These are phyloP conservation scores for Pseudomugil tenellus DNA, from an alignment of 2,797 vertebrate species.

Conservation along the genomic window DNA sequence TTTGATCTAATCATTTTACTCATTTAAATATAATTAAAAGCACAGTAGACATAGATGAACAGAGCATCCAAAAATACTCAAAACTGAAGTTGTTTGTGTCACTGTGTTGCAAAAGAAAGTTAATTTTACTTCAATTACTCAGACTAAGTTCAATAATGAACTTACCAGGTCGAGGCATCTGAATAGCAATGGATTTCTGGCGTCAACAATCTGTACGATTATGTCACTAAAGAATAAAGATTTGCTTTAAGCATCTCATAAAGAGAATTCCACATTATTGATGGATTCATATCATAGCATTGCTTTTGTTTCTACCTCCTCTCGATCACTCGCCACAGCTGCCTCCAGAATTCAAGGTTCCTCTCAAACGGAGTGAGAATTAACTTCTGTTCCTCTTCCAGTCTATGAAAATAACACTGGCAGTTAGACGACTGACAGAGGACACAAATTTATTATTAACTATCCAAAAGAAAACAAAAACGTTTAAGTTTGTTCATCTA, in stretches of 20 bases:
- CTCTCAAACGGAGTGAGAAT: conserved; percentile 96
- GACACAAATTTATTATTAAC: neutral
- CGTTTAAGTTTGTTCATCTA: neutral
- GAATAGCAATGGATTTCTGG: conserved; percentile 94
- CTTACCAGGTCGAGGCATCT: conserved; percentile 94
- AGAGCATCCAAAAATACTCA: neutral
- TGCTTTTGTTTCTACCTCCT: conserved; percentile 84
- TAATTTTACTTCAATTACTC: neutral
- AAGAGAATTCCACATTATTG: neutral
- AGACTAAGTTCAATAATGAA: conserved; percentile 16
- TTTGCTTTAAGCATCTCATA: neutral
- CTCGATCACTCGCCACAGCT: conserved; percentile 98
- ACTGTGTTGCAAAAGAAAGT: neutral
- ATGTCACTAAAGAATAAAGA: conserved; percentile 83
- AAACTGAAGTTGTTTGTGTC: neutral
- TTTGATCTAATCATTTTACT: neutral
- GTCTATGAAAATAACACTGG: conserved; percentile 69
- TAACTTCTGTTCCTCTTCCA: conserved; percentile 95
- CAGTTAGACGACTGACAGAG: conserved; percentile 1
- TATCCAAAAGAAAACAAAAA: neutral
- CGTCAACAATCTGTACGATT: conserved; percentile 96
- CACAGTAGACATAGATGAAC: neutral
- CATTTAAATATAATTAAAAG: neutral
- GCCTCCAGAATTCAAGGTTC: conserved; percentile 98
- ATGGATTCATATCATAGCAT: neutral